Evolutionary conservation across 2,113 vertebrate genomes (phyloP).

Genomic region (Cephalopholis sonnerati): DNA sequence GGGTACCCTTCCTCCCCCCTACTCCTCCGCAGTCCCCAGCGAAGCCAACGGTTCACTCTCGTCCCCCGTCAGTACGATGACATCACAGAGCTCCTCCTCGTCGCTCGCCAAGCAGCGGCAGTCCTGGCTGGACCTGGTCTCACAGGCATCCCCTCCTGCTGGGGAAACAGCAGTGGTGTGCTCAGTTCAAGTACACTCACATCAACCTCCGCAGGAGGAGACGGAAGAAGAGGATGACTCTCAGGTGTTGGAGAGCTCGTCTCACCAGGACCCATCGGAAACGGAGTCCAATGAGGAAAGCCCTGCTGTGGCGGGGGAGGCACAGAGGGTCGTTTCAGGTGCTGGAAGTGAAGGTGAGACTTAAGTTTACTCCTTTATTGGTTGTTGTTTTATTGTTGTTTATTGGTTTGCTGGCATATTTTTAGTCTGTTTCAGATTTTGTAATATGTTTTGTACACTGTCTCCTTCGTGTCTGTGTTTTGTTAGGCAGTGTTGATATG

Average conservation of each 20-base stretch:
- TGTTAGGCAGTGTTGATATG: background rate
- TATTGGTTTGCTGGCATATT: background rate
- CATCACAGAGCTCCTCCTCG: conserved; percentile 85
- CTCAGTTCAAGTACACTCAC: conserved; percentile 82
- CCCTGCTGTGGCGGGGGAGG: conserved; percentile 39
- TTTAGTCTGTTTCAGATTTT: background rate
- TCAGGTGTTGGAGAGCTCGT: conserved; percentile 49
- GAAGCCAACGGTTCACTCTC: conserved; percentile 87
- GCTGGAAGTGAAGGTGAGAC: conserved; percentile 55
- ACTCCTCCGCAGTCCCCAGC: conserved; percentile 83
- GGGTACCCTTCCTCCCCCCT: conserved; percentile 85
- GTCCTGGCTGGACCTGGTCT: conserved; percentile 87
- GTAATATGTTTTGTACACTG: background rate
- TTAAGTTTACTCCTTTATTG: background rate
- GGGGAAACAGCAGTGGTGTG: conserved; percentile 82
- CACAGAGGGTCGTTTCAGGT: conserved; percentile 36
- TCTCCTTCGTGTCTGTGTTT: background rate
- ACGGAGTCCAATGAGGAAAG: conserved; percentile 52
- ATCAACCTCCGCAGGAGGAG: conserved; percentile 42
- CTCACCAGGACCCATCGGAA: conserved; percentile 61
- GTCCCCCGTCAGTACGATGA: conserved; percentile 86
- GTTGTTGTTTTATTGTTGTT: background rate
- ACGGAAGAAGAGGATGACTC: conserved; percentile 39
- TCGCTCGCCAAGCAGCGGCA: conserved; percentile 87
- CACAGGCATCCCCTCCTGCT: conserved; percentile 72